phyloP scores from a whole-genome alignment of 2,113 vertebrate genomes.

The Vanacampus margaritifer region DNA sequence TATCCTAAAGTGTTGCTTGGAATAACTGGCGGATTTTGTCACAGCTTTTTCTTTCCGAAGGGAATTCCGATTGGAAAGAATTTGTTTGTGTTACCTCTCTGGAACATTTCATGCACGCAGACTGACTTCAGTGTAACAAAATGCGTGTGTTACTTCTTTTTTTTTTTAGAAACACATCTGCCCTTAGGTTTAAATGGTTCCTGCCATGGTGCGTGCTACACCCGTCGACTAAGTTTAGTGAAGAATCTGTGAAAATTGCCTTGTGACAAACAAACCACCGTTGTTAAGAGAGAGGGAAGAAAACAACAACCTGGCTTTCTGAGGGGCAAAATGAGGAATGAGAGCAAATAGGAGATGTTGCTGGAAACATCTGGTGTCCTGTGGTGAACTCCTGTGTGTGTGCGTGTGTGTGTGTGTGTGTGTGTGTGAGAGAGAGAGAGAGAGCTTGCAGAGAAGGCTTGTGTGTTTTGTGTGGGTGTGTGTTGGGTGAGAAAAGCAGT shows the following conservation, averaged over 20 bases:
- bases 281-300: background rate
- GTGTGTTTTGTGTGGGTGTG: slow-evolving; percentile 48
- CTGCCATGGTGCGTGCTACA: background rate
- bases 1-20: slow-evolving; percentile 2
- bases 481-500: slow-evolving; percentile 62
- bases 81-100: background rate
- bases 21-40: background rate
- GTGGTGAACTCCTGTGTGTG: slow-evolving; percentile 18
- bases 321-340: background rate
- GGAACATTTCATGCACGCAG: background rate
- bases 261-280: background rate
- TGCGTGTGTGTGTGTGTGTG: background rate
- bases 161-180: background rate
- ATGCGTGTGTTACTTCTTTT: background rate
- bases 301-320: slow-evolving; percentile 1
- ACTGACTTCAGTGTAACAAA: background rate
- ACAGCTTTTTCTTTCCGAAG: background rate
- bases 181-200: background rate
- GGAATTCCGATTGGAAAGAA: background rate
- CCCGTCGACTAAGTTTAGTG: background rate
- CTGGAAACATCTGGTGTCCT: slow-evolving; percentile 39
- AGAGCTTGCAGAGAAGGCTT: background rate
- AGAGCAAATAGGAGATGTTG: slow-evolving; percentile 9
- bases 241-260: slow-evolving; percentile 5
- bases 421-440: background rate